These are phyloP conservation scores for Chelon labrosus DNA, from an alignment of 2,797 vertebrate genomes.

Conservation along the genomic window DNA sequence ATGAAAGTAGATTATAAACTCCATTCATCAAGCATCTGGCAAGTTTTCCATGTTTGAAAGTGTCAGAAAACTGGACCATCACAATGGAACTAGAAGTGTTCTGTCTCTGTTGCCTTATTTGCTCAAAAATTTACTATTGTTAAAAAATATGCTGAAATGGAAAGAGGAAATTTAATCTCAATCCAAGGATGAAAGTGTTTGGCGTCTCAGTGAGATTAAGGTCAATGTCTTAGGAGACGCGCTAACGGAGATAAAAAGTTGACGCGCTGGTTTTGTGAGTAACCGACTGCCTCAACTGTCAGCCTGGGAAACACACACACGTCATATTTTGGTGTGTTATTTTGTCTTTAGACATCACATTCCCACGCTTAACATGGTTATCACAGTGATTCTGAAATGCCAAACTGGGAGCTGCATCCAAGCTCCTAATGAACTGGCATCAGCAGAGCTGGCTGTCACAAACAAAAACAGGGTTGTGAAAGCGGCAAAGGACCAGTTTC, in stretches of 20 bases:
- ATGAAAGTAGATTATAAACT: slow-evolving; percentile 74
- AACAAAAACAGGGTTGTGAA: slow-evolving; percentile 29
- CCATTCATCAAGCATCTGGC: slow-evolving; percentile 78
- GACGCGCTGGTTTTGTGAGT: slow-evolving; percentile 61
- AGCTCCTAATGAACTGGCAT: slow-evolving; percentile 38
- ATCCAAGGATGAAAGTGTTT: background rate
- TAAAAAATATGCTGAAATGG: background rate
- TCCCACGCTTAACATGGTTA: slow-evolving; percentile 4
- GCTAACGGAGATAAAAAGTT: slow-evolving; percentile 39
- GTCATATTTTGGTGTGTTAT: background rate
- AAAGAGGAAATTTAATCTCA: background rate
- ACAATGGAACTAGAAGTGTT: slow-evolving; percentile 23
- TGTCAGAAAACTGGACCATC: slow-evolving; percentile 53
- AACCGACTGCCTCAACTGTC: slow-evolving; percentile 28
- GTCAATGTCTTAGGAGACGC: slow-evolving; percentile 18
- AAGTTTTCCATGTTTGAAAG: slow-evolving; percentile 34
- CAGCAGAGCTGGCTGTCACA: slow-evolving; percentile 4
- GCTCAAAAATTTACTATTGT: slow-evolving; percentile 3
- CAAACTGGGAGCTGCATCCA: slow-evolving; percentile 6
- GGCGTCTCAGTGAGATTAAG: slow-evolving; percentile 37
- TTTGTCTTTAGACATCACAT: background rate
- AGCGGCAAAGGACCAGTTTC: slow-evolving; percentile 36
- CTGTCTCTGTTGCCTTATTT: slow-evolving; percentile 47
- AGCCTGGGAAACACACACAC: background rate
- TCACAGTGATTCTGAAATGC: background rate